Evolutionary conservation across 2,797 vertebrate species (phyloP).

Genomic region (Taenioides sp.): DNA sequence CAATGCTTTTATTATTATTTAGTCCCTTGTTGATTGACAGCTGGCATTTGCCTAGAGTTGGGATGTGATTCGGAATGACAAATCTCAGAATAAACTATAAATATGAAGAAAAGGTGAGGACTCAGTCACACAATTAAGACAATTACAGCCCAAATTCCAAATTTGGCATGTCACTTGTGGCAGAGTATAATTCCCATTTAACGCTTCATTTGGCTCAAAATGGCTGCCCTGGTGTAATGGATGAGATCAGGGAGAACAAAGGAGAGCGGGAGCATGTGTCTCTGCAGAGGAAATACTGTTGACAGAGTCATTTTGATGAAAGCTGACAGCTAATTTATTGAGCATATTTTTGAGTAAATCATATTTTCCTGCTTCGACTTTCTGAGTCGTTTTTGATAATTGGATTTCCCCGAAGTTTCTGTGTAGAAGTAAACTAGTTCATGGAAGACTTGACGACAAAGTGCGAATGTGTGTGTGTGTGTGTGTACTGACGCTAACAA

Average conservation of each 20-base stretch:
- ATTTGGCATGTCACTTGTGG: conserved; percentile 71
- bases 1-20: not conserved
- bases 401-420: conserved; percentile 67
- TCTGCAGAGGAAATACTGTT: conserved; percentile 51
- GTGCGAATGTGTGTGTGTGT: not conserved
- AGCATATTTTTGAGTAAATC: conserved; percentile 77
- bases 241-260: conserved; percentile 46
- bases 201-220: conserved; percentile 73
- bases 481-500: not conserved
- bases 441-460: conserved; percentile 38
- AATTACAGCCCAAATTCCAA: conserved; percentile 69
- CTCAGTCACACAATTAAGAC: conserved; percentile 68
- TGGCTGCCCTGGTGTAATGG: conserved; percentile 57
- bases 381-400: conserved; percentile 64
- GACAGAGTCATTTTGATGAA: conserved; percentile 73
- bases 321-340: conserved; percentile 79
- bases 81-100: conserved; percentile 23
- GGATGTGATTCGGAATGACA: conserved; percentile 2
- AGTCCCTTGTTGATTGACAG: not conserved
- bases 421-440: conserved; percentile 62
- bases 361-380: conserved; percentile 55
- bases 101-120: conserved; percentile 39
- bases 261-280: conserved; percentile 19
- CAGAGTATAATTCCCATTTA: conserved; percentile 76
- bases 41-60: conserved; percentile 7